Evolutionary conservation across 2,797 vertebrate genomes (phyloP).

Genomic region (Chrysocyon brachyurus): DNA sequence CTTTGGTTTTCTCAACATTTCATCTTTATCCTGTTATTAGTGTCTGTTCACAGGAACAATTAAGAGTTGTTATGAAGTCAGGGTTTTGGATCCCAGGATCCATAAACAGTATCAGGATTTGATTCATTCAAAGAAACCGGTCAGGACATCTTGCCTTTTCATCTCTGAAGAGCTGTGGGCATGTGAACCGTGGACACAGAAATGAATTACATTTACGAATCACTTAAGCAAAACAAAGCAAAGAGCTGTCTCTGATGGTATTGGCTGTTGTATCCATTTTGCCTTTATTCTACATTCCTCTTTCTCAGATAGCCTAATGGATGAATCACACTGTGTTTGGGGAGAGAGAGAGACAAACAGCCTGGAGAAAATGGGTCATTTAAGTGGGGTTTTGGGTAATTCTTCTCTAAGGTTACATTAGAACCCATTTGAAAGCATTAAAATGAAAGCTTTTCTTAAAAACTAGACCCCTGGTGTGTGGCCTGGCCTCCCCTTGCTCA

Average conservation of each 20-base stretch:
- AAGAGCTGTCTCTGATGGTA: neutral
- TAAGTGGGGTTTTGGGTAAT: neutral
- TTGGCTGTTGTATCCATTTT: neutral
- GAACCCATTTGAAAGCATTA: conserved; percentile 46
- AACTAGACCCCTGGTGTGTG: neutral
- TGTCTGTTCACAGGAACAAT: neutral
- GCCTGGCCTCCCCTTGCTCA: neutral
- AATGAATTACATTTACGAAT: neutral
- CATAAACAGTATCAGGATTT: neutral
- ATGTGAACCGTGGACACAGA: neutral
- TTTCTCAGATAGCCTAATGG: conserved; percentile 32
- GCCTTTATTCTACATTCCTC: conserved; percentile 32
- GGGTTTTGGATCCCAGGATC: neutral
- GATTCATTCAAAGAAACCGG: neutral
- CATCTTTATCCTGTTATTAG: neutral
- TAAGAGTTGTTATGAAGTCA: conserved; percentile 1
- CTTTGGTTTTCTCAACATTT: conserved; percentile 18
- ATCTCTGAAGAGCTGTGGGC: neutral
- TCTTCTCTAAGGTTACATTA: conserved; percentile 50
- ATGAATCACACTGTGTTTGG: conserved; percentile 46
- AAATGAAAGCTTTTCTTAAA: conserved; percentile 17
- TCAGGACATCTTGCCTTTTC: conserved; percentile 32
- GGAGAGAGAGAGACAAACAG: conserved; percentile 25
- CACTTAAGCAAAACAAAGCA: neutral
- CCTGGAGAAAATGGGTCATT: conserved; percentile 36